Evolutionary conservation across 92 coral and sea anemone genomes (phyloP).

Genomic region (Parazoanthus atlanticus): DNA sequence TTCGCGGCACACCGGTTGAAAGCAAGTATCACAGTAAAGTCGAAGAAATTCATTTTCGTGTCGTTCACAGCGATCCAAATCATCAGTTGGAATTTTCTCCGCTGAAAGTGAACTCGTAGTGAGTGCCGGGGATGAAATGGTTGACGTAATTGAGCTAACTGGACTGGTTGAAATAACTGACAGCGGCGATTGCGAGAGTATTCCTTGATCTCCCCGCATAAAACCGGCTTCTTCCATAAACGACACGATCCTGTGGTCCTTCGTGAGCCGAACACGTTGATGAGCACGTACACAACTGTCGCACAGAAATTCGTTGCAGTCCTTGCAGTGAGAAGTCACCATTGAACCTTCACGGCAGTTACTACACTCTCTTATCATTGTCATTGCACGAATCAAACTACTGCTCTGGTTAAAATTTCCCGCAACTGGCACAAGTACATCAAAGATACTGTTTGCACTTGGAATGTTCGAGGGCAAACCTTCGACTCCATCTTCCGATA

Average conservation of each 20-base stretch:
- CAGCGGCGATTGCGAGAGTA: constrained; percentile 31
- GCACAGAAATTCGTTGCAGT: constrained; percentile 89
- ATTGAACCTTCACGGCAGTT: constrained; percentile 93
- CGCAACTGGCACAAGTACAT: constrained; percentile 83
- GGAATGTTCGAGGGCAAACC: constrained; percentile 78
- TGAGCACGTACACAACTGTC: constrained; percentile 97
- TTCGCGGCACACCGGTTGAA: constrained; percentile 88
- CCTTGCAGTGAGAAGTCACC: constrained; percentile 93
- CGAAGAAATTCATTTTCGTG: constrained; percentile 89
- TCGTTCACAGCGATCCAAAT: constrained; percentile 75
- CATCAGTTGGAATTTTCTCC: constrained; percentile 61
- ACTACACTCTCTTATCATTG: constrained; percentile 83
- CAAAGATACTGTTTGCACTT: constrained; percentile 77
- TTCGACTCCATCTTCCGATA: constrained; percentile 87
- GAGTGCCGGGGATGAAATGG: constrained; percentile 52
- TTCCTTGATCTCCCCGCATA: constrained; percentile 52
- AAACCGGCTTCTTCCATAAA: constrained; percentile 79
- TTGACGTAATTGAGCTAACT: constrained; percentile 51
- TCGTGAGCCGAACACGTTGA: constrained; percentile 90
- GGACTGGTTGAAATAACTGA: constrained; percentile 37
- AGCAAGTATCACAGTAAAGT: constrained; percentile 95
- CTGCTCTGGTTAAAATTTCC: constrained; percentile 65
- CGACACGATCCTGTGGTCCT: constrained; percentile 93
- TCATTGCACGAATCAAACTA: constrained; percentile 78
- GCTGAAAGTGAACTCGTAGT: constrained; percentile 53